Evolutionary conservation across 2,797 vertebrate species (phyloP).

Genomic region (Menidia menidia): DNA sequence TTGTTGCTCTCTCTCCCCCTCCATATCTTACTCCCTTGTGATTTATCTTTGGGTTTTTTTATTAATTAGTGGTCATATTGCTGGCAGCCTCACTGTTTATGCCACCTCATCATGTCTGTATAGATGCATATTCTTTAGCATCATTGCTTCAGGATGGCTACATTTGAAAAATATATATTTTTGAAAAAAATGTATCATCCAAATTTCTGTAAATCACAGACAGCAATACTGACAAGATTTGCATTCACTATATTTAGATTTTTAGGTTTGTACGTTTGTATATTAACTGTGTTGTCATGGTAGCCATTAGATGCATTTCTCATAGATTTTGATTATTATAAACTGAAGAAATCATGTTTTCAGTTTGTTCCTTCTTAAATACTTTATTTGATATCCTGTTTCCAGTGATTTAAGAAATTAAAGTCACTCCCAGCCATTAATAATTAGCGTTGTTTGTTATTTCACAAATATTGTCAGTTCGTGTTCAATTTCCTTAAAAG

Average conservation of each 20-base stretch:
- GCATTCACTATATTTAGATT: not conserved
- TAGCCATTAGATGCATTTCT: not conserved
- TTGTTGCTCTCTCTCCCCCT: slow-evolving; percentile 51
- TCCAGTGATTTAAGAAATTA: not conserved
- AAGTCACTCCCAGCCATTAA: not conserved
- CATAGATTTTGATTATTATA: not conserved
- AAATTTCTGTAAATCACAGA: not conserved
- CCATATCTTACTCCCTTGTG: slow-evolving; percentile 71
- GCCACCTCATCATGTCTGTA: slow-evolving; percentile 5
- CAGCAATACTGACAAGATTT: not conserved
- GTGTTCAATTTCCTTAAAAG: slow-evolving; percentile 9
- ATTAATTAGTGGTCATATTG: slow-evolving; percentile 78
- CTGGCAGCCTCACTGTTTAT: slow-evolving; percentile 20
- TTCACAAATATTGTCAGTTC: slow-evolving; percentile 23
- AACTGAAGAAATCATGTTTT: not conserved
- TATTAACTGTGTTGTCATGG: not conserved
- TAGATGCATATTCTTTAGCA: slow-evolving; percentile 1
- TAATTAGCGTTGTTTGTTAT: slow-evolving; percentile 15
- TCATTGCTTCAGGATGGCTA: not conserved
- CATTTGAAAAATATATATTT: not conserved
- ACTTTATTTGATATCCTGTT: no score
- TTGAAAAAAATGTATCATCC: not conserved
- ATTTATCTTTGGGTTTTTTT: slow-evolving; percentile 72
- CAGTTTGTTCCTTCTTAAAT: not conserved
- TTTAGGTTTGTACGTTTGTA: not conserved